Evolutionary conservation across 2,888 invertebrate genomes (phyloP).

Genomic region (Morpho helenor): DNA sequence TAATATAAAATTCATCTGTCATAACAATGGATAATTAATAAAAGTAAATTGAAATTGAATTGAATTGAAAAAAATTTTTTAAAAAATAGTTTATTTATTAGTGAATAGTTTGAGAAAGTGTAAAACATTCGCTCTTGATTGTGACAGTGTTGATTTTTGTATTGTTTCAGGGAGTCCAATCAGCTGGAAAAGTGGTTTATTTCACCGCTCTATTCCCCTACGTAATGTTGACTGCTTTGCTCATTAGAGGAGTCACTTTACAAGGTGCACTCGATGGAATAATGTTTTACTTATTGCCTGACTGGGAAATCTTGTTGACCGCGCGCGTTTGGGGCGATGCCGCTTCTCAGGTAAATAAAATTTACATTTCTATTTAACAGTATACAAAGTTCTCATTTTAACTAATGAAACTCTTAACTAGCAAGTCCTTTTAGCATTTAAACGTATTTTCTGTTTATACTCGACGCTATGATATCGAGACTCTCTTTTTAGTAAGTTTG

Average conservation of each 20-base stretch:
- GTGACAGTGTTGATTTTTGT: neutral
- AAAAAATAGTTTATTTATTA: neutral
- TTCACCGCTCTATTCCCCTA: slow-evolving; percentile 87
- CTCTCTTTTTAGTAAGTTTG: too few relatives aligned
- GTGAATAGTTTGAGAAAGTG: neutral
- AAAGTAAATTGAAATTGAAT: too few relatives aligned
- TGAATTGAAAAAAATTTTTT: too few relatives aligned
- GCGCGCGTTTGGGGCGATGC: slow-evolving; percentile 90
- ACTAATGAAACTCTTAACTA: too few relatives aligned
- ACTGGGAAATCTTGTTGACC: slow-evolving; percentile 82
- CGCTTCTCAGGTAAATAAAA: slow-evolving; percentile 80
- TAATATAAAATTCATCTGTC: too few relatives aligned
- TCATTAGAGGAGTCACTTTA: slow-evolving; percentile 81
- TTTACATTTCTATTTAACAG: neutral
- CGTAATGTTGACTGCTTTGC: slow-evolving; percentile 82
- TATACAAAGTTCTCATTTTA: too few relatives aligned
- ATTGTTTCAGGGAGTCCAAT: slow-evolving; percentile 84
- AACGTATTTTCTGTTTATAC: too few relatives aligned
- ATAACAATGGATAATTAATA: too few relatives aligned
- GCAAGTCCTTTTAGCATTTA: too few relatives aligned
- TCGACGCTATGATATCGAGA: too few relatives aligned
- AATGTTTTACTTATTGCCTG: slow-evolving; percentile 85
- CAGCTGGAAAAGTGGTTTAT: slow-evolving; percentile 92
- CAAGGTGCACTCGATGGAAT: slow-evolving; percentile 86
- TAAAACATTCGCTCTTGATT: neutral